These are phyloP conservation scores for Formica exsecta DNA, from an alignment of 1,140 invertebrate genomes.

Conservation along the genomic window DNA sequence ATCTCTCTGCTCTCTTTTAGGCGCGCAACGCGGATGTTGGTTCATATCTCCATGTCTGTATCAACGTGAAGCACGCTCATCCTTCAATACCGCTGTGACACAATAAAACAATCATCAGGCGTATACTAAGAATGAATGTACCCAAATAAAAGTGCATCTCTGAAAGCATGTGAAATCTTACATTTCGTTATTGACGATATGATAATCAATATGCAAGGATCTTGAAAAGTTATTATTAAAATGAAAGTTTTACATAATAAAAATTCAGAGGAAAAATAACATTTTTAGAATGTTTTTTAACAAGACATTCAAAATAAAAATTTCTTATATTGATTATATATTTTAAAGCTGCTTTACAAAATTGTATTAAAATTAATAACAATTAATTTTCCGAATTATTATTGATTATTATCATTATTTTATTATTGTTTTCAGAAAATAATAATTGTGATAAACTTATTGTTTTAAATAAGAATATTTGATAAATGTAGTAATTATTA, in stretches of 20 bases:
- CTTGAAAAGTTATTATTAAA: no score
- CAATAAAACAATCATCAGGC: conserved; percentile 19
- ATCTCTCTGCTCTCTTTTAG: conserved; percentile 69
- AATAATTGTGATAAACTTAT: not conserved
- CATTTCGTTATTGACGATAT: not conserved
- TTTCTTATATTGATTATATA: no score
- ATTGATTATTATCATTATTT: no score
- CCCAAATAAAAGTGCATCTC: not conserved
- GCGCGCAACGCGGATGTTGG: conserved; percentile 69
- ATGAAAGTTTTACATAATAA: no score
- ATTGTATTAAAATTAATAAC: not conserved
- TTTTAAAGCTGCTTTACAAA: no score
- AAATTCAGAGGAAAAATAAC: no score
- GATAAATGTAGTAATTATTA: no score
- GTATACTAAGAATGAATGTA: not conserved
- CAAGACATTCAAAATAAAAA: no score
- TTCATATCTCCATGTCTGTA: conserved; percentile 21
- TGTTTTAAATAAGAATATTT: not conserved
- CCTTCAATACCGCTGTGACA: conserved; percentile 63
- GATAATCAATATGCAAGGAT: no score
- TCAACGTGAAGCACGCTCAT: conserved; percentile 82
- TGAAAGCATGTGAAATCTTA: not conserved
- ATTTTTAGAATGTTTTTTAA: not conserved
- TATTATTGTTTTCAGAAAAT: no score
- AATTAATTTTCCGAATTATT: not conserved